Evolutionary conservation across 1,140 invertebrate genomes (phyloP), one percentile per base, ranked within the genome.

Genomic region (Oedothorax gibbosus): DNA sequence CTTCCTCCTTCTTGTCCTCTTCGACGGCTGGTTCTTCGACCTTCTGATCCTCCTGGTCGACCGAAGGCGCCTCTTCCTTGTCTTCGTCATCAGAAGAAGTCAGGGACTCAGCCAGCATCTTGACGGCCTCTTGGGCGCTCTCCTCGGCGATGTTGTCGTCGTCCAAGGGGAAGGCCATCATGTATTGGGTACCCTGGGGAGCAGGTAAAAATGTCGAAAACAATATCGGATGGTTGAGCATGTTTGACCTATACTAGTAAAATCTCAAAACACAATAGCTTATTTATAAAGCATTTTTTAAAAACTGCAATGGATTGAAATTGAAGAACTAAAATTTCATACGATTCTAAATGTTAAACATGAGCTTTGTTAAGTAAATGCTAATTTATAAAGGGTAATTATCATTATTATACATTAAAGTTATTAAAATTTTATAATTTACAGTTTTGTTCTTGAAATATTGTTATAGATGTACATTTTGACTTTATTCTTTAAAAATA

Each of bases 121-220:
- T 80, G 65, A 80, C 76, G 51, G 85, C 85, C 56, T 62, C 85
- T 51, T 86, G 76, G 15, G 85, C 85, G 18, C 57, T 80, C 66
- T 86, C 85, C 21, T 79, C 85, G 8, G 85, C 85, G 8, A 86
- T 6, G 6, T 80, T 49, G 62, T 80, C 85, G 18, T 86, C 85
- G 20, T 86, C 68, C 85, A 86, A 80, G 21, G 85, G 85, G 50
- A 86, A 86, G 49, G 85, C 85, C 77, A 86, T 80, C 85, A 86
- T 86, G 77, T 86, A 86, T 56, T 77, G 66, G 68, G 85, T 80
- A 7, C 75, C 85, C 85, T 86, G 77, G 14, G 66, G 84, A 71
- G 20, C 66, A 80, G 71, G 56, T 56, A 86, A 56, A 83, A 83
- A 83, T 64, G 56, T 83, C 68, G 57, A 75, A 56, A 80, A 73